Evolutionary conservation across 2,797 vertebrate genomes (phyloP).

Genomic region (Gymnothorax reevesii): DNA sequence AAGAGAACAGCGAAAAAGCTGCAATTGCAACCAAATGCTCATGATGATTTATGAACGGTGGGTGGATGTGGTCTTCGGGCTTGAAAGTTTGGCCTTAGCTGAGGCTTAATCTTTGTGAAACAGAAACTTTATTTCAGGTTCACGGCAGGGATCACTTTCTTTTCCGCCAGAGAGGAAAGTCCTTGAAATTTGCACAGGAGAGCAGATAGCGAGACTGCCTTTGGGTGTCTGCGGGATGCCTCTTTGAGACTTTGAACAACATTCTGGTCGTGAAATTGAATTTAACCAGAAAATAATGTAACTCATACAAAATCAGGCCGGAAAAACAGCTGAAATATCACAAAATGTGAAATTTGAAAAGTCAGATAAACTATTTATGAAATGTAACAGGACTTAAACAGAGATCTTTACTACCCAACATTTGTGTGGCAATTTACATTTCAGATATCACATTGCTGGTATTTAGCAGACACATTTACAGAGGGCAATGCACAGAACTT

Average conservation of each 20-base stretch:
- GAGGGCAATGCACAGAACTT: too few relatives aligned
- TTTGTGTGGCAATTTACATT: neutral
- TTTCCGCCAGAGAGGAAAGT: neutral
- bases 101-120: conserved; percentile 19
- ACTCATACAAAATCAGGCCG: neutral
- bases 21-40: neutral
- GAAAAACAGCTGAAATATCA: neutral
- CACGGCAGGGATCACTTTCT: neutral
- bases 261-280: neutral
- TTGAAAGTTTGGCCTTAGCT: neutral
- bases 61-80: neutral
- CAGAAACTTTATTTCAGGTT: neutral
- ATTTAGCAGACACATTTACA: too few relatives aligned
- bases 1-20: neutral
- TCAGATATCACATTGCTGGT: neutral
- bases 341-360: neutral
- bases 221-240: neutral
- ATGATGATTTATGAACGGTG: neutral
- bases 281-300: neutral
- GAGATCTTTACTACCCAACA: neutral
- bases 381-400: neutral
- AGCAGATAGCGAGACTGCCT: neutral
- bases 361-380: too few relatives aligned
- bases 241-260: conserved; percentile 3
- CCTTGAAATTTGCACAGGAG: conserved; percentile 1